Evolutionary conservation across 2,888 invertebrate species (phyloP).

Genomic region (Trilocha varians): DNA sequence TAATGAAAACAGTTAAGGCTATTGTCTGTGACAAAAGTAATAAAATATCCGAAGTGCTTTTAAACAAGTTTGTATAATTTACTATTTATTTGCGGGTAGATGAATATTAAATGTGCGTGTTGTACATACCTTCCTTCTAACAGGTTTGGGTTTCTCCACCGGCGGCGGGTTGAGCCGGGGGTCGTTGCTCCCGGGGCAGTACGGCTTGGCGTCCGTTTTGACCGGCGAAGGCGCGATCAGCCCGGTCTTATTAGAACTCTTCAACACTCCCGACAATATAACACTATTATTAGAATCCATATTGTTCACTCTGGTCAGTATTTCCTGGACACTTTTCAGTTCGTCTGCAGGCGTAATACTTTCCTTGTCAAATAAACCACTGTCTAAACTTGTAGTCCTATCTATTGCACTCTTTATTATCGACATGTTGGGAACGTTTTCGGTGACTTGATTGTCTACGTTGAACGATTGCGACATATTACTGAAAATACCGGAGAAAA

Average conservation of each 20-base stretch:
- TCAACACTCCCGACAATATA: slow-evolving; percentile 60
- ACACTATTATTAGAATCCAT: slow-evolving; percentile 70
- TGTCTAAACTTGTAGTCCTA: slow-evolving; percentile 63
- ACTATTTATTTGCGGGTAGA: too few species aligned
- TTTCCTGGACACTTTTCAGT: slow-evolving; percentile 62
- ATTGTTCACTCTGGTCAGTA: slow-evolving; percentile 64
- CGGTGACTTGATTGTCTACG: slow-evolving; percentile 42
- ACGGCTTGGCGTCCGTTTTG: slow-evolving; percentile 30
- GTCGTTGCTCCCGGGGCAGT: slow-evolving; percentile 39
- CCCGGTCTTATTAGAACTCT: slow-evolving; percentile 34
- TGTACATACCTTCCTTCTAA: slow-evolving; percentile 68
- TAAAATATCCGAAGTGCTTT: neutral
- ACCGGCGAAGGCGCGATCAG: slow-evolving; percentile 27
- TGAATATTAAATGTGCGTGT: slow-evolving; percentile 4
- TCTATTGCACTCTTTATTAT: slow-evolving; percentile 69
- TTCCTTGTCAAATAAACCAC: slow-evolving; percentile 56
- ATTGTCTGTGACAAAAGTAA: neutral
- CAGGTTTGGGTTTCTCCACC: slow-evolving; percentile 63
- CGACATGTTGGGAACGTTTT: slow-evolving; percentile 60
- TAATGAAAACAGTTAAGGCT: too few species aligned
- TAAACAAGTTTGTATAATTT: slow-evolving; percentile 1
- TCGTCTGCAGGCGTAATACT: slow-evolving; percentile 55
- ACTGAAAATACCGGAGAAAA: slow-evolving; percentile 62
- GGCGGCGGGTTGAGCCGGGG: slow-evolving; percentile 64
- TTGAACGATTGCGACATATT: slow-evolving; percentile 51